Evolutionary conservation across 2,797 vertebrate species (phyloP).

Genomic region (Naso thynnoides): DNA sequence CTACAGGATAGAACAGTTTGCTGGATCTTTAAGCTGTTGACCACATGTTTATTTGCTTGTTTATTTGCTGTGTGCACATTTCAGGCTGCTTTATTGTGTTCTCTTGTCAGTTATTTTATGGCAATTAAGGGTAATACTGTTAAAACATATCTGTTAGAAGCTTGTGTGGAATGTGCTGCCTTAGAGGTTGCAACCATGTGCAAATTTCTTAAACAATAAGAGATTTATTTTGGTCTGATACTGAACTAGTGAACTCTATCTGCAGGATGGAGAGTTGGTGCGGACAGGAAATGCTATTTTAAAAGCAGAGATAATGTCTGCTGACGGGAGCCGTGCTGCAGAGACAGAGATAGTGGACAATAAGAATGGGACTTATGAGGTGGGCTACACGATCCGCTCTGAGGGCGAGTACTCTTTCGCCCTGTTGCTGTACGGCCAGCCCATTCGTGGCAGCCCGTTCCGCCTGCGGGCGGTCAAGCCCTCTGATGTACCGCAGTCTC

Average conservation of each 20-base stretch:
- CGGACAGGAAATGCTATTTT: constrained; percentile 91
- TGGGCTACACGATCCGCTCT: constrained; percentile 88
- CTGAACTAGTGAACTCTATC: constrained; percentile 3
- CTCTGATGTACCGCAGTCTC: constrained; percentile 89
- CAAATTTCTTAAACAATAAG: not conserved
- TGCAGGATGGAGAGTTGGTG: constrained; percentile 90
- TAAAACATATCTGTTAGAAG: constrained; percentile 2
- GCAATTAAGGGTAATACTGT: not conserved
- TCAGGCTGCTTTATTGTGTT: not conserved
- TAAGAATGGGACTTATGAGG: constrained; percentile 96
- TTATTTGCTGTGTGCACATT: no score
- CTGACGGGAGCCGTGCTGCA: constrained; percentile 80
- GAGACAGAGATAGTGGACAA: constrained; percentile 91
- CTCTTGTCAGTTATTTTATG: not conserved
- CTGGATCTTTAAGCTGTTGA: not conserved
- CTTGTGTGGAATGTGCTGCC: constrained; percentile 10
- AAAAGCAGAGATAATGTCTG: constrained; percentile 85
- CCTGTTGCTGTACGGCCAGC: constrained; percentile 91
- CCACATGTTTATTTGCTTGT: not conserved
- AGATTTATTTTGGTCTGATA: constrained; percentile 9
- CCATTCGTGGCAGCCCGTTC: constrained; percentile 91
- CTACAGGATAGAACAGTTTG: not conserved
- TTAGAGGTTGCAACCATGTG: not conserved
- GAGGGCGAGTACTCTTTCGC: constrained; percentile 92
- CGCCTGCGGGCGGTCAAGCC: constrained; percentile 89